phyloP scores from a whole-genome alignment of 1,140 invertebrate species.

The Drosophila equinoxialis region DNA sequence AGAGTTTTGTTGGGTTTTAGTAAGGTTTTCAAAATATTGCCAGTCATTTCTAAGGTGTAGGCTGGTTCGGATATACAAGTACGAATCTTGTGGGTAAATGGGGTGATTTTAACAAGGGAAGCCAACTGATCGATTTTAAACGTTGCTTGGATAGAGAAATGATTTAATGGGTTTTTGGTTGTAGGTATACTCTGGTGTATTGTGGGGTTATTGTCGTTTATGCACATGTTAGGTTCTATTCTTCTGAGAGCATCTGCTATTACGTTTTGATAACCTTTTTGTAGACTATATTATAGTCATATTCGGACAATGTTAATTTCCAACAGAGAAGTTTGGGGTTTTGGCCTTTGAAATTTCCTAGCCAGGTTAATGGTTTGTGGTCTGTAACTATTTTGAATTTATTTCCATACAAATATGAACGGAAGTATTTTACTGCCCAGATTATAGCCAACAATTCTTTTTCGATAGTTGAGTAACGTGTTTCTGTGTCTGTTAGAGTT shows the following conservation, averaged over 20 bases:
- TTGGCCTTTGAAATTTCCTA: background rate
- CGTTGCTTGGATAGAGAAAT: background rate
- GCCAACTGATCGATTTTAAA: no score
- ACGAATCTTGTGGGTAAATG: slow-evolving; percentile 6
- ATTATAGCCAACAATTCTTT: slow-evolving; percentile 16
- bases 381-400: background rate
- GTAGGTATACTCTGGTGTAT: background rate
- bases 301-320: slow-evolving; percentile 18
- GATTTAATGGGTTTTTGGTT: background rate
- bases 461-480: slow-evolving; percentile 15
- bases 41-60: background rate
- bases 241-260: no score
- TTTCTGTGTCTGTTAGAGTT: slow-evolving; percentile 15
- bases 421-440: slow-evolving; percentile 8
- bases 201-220: no score
- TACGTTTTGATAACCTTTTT: no score
- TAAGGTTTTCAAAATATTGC: background rate
- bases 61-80: background rate
- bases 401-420: background rate
- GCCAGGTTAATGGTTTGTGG: background rate
- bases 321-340: background rate
- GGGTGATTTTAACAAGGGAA: background rate
- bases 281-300: no score
- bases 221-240: no score
- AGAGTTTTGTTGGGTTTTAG: slow-evolving; percentile 3